Evolutionary conservation across 35 echinoderm and acorn worm genomes (phyloP).

Genomic region (Apostichopus californicus): DNA sequence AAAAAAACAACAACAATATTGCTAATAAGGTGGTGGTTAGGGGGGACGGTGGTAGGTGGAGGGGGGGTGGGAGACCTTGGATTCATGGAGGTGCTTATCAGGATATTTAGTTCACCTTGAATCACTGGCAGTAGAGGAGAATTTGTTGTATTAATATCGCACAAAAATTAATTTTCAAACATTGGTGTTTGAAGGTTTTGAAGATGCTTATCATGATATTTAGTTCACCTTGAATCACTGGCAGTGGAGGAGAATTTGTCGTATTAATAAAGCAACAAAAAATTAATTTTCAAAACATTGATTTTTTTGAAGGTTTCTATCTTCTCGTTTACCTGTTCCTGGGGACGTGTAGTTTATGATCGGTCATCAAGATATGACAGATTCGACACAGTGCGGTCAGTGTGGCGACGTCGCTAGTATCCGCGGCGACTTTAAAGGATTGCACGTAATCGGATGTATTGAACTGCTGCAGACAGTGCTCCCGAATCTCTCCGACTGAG

Average conservation of each 20-base stretch:
- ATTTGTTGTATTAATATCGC: neutral
- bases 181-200: too few species aligned
- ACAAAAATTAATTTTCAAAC: too few species aligned
- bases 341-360: conserved; percentile 85
- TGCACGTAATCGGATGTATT: conserved; percentile 19
- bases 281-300: too few species aligned
- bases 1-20: too few species aligned
- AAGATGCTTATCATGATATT: too few species aligned
- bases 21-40: neutral
- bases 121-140: neutral
- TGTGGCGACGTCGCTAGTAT: conserved; percentile 41
- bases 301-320: too few species aligned
- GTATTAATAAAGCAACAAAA: too few species aligned
- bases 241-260: neutral
- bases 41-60: neutral
- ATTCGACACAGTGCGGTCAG: conserved; percentile 59
- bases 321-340: conserved; percentile 68
- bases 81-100: too few species aligned
- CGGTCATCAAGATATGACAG: conserved; percentile 84
- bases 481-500: conserved; percentile 12
- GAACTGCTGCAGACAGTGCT: conserved; percentile 6
- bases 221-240: too few species aligned
- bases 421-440: neutral
- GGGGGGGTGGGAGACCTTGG: too few species aligned
- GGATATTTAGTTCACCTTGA: too few species aligned